These are phyloP conservation scores for Gnatocerus cornutus DNA, from an alignment of 2,888 invertebrate genomes.

Conservation along the genomic window DNA sequence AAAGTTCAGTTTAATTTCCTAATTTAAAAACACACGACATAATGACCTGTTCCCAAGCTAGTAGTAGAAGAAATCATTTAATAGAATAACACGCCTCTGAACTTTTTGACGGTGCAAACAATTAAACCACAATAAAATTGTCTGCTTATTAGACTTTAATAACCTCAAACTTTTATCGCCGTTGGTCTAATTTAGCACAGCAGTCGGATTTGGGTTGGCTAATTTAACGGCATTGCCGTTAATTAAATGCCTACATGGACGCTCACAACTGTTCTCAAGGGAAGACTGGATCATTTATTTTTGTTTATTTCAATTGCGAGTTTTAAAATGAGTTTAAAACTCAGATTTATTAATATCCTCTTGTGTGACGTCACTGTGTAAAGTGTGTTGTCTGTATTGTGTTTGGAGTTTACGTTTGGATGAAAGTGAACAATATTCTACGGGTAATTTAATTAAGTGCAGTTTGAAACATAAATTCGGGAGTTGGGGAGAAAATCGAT, in stretches of 20 bases:
- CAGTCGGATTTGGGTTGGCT: slow-evolving; percentile 32
- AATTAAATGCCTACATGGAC: slow-evolving; percentile 37
- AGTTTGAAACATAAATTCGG: slow-evolving; percentile 3
- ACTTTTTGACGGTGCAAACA: background rate
- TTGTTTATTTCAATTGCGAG: slow-evolving; percentile 24
- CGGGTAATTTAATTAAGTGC: background rate
- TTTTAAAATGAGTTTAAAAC: slow-evolving; percentile 3
- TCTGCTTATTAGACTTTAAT: slow-evolving; percentile 34
- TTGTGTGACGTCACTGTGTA: too few relatives aligned
- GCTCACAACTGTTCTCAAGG: slow-evolving; percentile 23
- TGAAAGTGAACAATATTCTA: background rate
- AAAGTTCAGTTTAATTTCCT: too few relatives aligned
- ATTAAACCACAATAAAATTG: slow-evolving; percentile 27
- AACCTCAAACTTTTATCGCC: slow-evolving; percentile 41
- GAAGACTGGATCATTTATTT: slow-evolving; percentile 20
- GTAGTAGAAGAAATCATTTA: too few relatives aligned
- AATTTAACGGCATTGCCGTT: slow-evolving; percentile 29
- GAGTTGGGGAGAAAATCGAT: slow-evolving; percentile 3
- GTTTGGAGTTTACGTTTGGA: background rate
- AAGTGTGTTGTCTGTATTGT: background rate
- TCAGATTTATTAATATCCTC: too few relatives aligned
- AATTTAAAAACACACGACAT: too few relatives aligned
- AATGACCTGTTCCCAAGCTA: too few relatives aligned
- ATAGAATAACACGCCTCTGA: too few relatives aligned
- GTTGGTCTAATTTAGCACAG: slow-evolving; percentile 35